phyloP scores from a whole-genome alignment of 2,113 vertebrate genomes.

The Sula dactylatra region DNA sequence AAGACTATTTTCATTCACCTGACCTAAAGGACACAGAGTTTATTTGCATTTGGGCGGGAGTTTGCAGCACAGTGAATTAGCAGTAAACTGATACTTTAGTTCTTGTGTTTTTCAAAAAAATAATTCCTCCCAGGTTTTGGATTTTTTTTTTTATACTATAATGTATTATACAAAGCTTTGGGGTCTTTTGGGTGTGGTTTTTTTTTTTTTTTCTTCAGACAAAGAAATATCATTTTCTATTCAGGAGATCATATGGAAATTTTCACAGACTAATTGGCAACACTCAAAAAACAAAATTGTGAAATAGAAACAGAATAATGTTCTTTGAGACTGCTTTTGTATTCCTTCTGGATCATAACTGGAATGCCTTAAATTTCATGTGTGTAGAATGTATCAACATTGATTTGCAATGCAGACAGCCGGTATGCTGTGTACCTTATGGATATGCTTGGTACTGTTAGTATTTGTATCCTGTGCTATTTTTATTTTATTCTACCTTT shows the following conservation, averaged over 20 bases:
- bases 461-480: neutral
- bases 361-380: neutral
- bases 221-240: neutral
- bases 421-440: neutral
- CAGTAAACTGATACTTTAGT: conserved; percentile 12
- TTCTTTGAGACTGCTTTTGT: neutral
- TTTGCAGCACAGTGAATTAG: conserved; percentile 34
- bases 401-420: neutral
- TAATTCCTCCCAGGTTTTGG: neutral
- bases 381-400: neutral
- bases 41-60: conserved; percentile 22
- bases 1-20: conserved; percentile 38
- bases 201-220: neutral
- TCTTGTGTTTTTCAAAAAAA: neutral
- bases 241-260: neutral
- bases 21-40: conserved; percentile 5
- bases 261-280: neutral
- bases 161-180: neutral
- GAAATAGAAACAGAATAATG: neutral
- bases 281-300: neutral
- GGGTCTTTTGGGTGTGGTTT: too few relatives aligned
- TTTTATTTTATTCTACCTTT: neutral
- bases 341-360: neutral
- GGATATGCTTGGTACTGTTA: neutral
- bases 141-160: neutral